Conservation (phyloP, 1,140 invertebrate genomes). For the Anastatus disparis region DNA sequence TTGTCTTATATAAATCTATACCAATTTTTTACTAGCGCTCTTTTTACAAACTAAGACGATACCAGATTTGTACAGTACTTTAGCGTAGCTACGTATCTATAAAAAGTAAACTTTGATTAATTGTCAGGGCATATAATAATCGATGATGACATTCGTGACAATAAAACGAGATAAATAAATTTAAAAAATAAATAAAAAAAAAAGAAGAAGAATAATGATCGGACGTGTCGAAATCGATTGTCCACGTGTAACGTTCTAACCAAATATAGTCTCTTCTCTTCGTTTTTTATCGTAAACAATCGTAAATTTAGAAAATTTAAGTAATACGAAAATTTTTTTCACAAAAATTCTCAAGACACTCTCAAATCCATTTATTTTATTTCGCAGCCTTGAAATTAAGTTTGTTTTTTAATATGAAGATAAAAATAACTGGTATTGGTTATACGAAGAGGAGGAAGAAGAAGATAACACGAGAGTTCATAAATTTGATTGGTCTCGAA, state of each 20-base stretch:
- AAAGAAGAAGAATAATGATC: neutral
- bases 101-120: slow-evolving; percentile 4
- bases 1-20: neutral
- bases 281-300: neutral
- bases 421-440: too few species aligned
- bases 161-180: slow-evolving; percentile 46
- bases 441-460: too few species aligned
- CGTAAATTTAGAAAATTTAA: neutral
- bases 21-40: slow-evolving; percentile 24
- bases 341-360: too few species aligned
- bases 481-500: neutral
- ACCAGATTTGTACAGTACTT: slow-evolving; percentile 1
- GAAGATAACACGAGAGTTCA: neutral
- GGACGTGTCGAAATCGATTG: slow-evolving; percentile 1
- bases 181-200: too few species aligned
- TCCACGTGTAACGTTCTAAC: neutral
- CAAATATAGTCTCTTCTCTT: neutral
- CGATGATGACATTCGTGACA: slow-evolving; percentile 57
- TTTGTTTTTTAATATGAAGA: too few species aligned
- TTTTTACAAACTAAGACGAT: neutral
- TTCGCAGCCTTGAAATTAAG: too few species aligned
- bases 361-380: too few species aligned
- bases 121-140: slow-evolving; percentile 42
- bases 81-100: neutral
- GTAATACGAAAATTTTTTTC: too few species aligned